Percentiles rank a stretch among this genome's conserved stretches.
These are phyloP conservation scores for Ligdia adustata DNA, from an alignment of 2,888 invertebrate genomes.

Conservation along the genomic window DNA sequence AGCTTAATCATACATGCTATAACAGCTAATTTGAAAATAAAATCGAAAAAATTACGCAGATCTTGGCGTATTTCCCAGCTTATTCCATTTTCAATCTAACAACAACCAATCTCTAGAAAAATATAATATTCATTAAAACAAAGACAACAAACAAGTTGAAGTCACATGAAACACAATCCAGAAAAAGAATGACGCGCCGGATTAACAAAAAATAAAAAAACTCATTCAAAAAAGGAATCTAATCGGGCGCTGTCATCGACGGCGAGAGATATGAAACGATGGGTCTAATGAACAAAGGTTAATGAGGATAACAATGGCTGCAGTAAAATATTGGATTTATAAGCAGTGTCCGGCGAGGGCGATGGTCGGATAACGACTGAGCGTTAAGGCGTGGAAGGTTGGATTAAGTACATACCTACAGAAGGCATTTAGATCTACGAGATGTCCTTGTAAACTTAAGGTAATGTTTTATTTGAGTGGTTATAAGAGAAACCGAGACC, in stretches of 20 bases:
- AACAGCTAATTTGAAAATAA: too few species aligned
- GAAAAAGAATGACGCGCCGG: slow-evolving; percentile 45
- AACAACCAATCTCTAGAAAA: slow-evolving; percentile 9
- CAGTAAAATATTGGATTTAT: slow-evolving; percentile 82
- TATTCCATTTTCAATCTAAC: too few species aligned
- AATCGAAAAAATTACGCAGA: too few species aligned
- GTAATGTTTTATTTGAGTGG: too few species aligned
- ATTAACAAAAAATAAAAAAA: slow-evolving; percentile 41
- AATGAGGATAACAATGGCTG: slow-evolving; percentile 80
- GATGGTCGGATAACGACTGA: slow-evolving; percentile 76
- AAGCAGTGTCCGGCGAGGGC: slow-evolving; percentile 64
- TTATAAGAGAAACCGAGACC: too few species aligned
- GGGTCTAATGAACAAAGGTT: slow-evolving; percentile 82
- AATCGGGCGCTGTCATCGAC: slow-evolving; percentile 76
- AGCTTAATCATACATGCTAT: too few species aligned
- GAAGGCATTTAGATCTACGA: neutral
- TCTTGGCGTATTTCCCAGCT: too few species aligned
- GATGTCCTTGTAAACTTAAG: too few species aligned
- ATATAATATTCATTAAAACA: slow-evolving; percentile 12
- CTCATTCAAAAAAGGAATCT: slow-evolving; percentile 56
- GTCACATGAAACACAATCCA: slow-evolving; percentile 37
- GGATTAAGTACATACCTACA: neutral
- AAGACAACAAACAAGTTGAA: too few species aligned
- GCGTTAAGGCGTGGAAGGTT: slow-evolving; percentile 61
- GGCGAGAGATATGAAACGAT: slow-evolving; percentile 71